phyloP scores from a whole-genome alignment of 2,888 invertebrate species.

The Aleiodes testaceus region DNA sequence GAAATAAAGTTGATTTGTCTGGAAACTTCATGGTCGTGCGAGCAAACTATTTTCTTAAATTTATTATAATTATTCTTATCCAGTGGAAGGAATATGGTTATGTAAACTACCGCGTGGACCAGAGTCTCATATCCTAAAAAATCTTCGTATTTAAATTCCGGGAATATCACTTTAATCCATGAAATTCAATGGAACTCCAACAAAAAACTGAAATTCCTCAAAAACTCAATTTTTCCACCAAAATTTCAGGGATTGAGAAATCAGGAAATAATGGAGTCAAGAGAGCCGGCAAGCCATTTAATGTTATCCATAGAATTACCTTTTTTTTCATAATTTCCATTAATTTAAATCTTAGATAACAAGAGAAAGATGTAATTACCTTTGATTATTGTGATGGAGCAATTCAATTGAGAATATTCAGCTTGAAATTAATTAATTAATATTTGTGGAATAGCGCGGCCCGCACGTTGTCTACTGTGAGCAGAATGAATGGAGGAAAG shows the following conservation, averaged over 20 bases:
- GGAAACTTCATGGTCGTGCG: too few species aligned
- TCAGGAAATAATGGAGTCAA: not conserved
- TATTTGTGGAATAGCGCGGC: not conserved
- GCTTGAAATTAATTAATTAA: slow-evolving; percentile 46
- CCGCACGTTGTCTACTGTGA: slow-evolving; percentile 35
- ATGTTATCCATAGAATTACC: not conserved
- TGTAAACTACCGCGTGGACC: slow-evolving; percentile 65
- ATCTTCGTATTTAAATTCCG: slow-evolving; percentile 6
- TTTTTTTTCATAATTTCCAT: not conserved
- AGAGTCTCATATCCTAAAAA: not conserved
- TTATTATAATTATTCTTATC: slow-evolving; percentile 13
- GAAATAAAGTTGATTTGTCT: too few species aligned
- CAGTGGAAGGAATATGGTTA: slow-evolving; percentile 55
- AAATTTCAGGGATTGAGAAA: not conserved
- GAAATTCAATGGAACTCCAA: not conserved
- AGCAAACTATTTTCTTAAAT: too few species aligned
- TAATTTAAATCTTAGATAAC: not conserved
- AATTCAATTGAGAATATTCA: slow-evolving; percentile 26
- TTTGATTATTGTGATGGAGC: slow-evolving; percentile 46
- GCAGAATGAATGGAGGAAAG: slow-evolving; percentile 51
- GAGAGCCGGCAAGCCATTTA: not conserved
- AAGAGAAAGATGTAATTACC: slow-evolving; percentile 50
- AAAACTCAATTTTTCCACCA: not conserved
- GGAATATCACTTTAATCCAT: not conserved
- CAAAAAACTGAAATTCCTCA: not conserved